A percentile compares a stretch with the other conserved stretches of the same genome.
Conservation (phyloP, 2,888 invertebrate species). For the Oscheius sp. region DNA sequence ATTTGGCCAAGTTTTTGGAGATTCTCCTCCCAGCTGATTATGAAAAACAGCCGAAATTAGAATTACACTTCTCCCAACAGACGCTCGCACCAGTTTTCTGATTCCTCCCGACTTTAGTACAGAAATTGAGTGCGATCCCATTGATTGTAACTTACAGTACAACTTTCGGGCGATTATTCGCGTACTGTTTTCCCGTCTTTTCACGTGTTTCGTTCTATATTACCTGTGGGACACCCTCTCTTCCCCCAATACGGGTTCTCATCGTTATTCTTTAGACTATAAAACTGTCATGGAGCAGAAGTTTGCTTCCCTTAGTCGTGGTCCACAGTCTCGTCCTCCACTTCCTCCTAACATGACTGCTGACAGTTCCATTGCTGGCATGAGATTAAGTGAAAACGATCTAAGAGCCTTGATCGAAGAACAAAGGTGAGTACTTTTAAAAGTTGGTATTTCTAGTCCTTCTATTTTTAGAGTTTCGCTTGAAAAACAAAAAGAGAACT, state of each 20-base stretch:
- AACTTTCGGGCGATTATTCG: neutral
- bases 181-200: conserved; percentile 24
- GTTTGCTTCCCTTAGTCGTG: conserved; percentile 37
- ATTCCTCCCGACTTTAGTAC: too few relatives aligned
- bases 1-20: too few relatives aligned
- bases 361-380: conserved; percentile 3
- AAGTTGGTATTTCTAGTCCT: neutral
- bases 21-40: too few relatives aligned
- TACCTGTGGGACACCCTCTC: neutral
- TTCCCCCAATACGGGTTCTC: neutral
- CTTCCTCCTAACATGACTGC: neutral
- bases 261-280: conserved; percentile 46
- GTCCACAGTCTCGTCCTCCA: conserved; percentile 7
- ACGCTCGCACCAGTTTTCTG: too few relatives aligned
- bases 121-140: too few relatives aligned
- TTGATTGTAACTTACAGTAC: too few relatives aligned
- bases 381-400: conserved; percentile 34
- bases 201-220: conserved; percentile 23
- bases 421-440: conserved; percentile 19
- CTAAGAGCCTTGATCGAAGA: conserved; percentile 25
- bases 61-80: too few relatives aligned
- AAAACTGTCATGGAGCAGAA: conserved; percentile 53
- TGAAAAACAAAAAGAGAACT: conserved; percentile 41
- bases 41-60: too few relatives aligned
- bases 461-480: conserved; percentile 41